A percentile compares a stretch with the other conserved stretches of the same genome.
phyloP scores from a whole-genome alignment of 2,113 vertebrate species.

The Amblyopsis rosae region DNA sequence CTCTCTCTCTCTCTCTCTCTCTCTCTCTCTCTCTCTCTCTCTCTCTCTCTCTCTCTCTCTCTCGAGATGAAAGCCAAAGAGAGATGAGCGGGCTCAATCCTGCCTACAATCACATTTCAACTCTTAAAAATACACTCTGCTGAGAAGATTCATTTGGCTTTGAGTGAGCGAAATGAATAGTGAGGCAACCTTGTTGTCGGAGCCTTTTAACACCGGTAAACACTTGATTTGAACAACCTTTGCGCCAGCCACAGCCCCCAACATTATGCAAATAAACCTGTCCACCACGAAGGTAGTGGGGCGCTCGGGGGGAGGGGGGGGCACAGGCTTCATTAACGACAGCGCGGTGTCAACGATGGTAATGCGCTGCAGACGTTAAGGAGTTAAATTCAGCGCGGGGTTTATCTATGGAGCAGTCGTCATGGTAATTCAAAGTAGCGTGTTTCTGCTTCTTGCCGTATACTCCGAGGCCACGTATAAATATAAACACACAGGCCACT shows the following conservation, averaged over 20 bases:
- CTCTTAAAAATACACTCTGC: slow-evolving; percentile 64
- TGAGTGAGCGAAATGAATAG: slow-evolving; percentile 31
- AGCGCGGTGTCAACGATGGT: slow-evolving; percentile 44
- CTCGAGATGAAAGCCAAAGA: slow-evolving; percentile 62
- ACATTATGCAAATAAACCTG: slow-evolving; percentile 62
- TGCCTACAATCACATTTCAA: slow-evolving; percentile 47
- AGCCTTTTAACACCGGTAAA: slow-evolving; percentile 53
- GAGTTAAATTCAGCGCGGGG: slow-evolving; percentile 40
- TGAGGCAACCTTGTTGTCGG: slow-evolving; percentile 56
- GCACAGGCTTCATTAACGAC: slow-evolving; percentile 59
- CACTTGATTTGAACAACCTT: slow-evolving; percentile 20
- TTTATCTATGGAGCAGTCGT: slow-evolving; percentile 52
- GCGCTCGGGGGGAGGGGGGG: slow-evolving; percentile 40
- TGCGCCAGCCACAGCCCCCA: slow-evolving; percentile 42
- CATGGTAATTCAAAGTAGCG: slow-evolving; percentile 58
- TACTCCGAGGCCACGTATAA: slow-evolving; percentile 34
- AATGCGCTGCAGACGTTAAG: slow-evolving; percentile 33
- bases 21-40: slow-evolving; percentile 68
- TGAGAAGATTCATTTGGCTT: slow-evolving; percentile 19
- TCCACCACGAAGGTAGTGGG: slow-evolving; percentile 9
- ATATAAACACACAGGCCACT: slow-evolving; percentile 64
- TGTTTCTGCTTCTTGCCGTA: slow-evolving; percentile 51
- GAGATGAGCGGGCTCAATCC: slow-evolving; percentile 44
- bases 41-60: slow-evolving; percentile 62
- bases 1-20: neutral